A percentile compares a stretch with the other conserved stretches of the same genome.
Conservation (phyloP, 2,113 vertebrate genomes). For the Nothobranchius kuhntae region DNA sequence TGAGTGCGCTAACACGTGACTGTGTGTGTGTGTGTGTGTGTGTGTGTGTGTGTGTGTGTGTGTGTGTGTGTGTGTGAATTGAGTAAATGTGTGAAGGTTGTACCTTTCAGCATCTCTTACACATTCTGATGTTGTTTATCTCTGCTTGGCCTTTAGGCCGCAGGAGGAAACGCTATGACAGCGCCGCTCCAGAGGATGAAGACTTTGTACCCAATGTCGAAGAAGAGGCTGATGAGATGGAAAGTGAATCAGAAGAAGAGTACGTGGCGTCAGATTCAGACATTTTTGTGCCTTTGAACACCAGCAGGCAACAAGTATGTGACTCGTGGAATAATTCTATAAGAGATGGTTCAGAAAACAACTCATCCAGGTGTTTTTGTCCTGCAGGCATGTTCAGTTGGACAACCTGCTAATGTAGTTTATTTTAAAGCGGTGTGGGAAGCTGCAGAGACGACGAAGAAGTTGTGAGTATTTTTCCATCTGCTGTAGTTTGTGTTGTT, state of each 20-base stretch:
- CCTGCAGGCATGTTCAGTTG: slow-evolving; percentile 68
- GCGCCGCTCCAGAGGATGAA: slow-evolving; percentile 63
- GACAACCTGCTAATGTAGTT: slow-evolving; percentile 80
- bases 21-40: too few relatives aligned
- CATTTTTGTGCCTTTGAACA: not conserved
- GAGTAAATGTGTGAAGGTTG: too few relatives aligned
- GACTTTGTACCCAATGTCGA: slow-evolving; percentile 83
- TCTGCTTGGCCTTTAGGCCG: slow-evolving; percentile 20
- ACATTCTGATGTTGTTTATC: not conserved
- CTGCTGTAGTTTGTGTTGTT: slow-evolving; percentile 2
- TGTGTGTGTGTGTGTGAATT: too few relatives aligned
- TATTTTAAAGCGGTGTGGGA: slow-evolving; percentile 76
- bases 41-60: too few relatives aligned
- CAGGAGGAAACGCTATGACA: slow-evolving; percentile 66
- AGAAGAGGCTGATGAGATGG: slow-evolving; percentile 71
- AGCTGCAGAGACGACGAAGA: slow-evolving; percentile 77
- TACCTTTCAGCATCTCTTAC: too few relatives aligned
- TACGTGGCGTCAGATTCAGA: slow-evolving; percentile 19
- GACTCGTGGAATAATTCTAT: not conserved
- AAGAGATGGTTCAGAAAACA: not conserved
- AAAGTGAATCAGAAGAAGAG: slow-evolving; percentile 67
- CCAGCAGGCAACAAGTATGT: slow-evolving; percentile 17
- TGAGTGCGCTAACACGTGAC: too few relatives aligned
- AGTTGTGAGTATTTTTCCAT: slow-evolving; percentile 78
- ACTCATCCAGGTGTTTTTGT: slow-evolving; percentile 12